Conservation (phyloP, 2,113 vertebrate genomes). For the Prunella himalayana region DNA sequence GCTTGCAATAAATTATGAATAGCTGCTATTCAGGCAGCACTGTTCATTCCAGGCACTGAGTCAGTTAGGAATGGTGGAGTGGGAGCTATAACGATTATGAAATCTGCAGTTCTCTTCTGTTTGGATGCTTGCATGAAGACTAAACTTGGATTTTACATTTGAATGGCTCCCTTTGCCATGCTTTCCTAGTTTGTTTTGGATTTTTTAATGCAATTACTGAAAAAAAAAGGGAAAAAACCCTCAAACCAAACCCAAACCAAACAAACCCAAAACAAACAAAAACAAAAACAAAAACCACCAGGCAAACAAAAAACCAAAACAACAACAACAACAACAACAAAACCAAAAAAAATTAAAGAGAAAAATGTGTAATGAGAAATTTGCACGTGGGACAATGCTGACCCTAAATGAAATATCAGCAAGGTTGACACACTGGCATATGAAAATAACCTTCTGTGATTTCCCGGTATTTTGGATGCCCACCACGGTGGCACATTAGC, state of each 20-base stretch:
- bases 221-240: not conserved
- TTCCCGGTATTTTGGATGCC: not conserved
- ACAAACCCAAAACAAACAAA: too few species aligned
- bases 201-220: not conserved
- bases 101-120: not conserved
- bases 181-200: not conserved
- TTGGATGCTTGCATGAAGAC: not conserved
- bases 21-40: not conserved
- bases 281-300: not conserved
- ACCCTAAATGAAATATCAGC: not conserved
- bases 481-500: rapidly evolving
- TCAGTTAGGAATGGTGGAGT: not conserved
- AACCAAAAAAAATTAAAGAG: not conserved
- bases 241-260: not conserved
- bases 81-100: not conserved
- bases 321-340: too few species aligned
- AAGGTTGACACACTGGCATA: not conserved
- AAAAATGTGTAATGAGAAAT: not conserved
- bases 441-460: not conserved
- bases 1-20: not conserved
- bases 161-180: not conserved
- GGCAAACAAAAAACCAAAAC: not conserved
- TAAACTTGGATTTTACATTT: not conserved
- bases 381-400: not conserved
- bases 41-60: not conserved